Evolutionary conservation across 2,797 vertebrate genomes (phyloP).

Genomic region (Falco rusticolus): DNA sequence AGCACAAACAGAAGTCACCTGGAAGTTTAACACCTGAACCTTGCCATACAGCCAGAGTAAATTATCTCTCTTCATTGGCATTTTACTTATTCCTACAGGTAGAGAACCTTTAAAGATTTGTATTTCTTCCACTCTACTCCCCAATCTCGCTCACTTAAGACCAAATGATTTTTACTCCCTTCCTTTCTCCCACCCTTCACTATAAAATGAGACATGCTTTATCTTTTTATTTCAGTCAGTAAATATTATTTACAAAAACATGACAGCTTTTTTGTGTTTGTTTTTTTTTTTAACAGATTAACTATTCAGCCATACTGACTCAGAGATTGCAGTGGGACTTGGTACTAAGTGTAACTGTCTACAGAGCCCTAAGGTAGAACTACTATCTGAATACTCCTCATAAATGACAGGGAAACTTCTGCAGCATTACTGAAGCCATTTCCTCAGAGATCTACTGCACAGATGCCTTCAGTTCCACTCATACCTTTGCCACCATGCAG

Average conservation of each 20-base stretch:
- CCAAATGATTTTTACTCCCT: not conserved
- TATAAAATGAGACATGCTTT: not conserved
- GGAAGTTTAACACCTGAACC: not conserved
- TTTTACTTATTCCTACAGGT: not conserved
- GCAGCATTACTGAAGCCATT: not conserved
- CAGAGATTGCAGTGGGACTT: not conserved
- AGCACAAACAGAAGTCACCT: not conserved
- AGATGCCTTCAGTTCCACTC: not conserved
- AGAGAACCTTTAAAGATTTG: not conserved
- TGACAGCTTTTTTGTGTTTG: not conserved
- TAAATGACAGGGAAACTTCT: not conserved
- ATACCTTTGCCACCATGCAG: not conserved
- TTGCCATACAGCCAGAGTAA: not conserved
- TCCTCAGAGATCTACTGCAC: not conserved
- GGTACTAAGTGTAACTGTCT: not conserved
- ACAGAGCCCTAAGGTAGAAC: not conserved
- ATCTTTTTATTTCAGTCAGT: not conserved
- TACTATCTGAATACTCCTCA: not conserved
- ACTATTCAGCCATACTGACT: conserved; percentile 17
- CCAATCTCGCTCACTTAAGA: not conserved
- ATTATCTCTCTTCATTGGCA: not conserved
- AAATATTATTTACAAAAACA: not conserved
- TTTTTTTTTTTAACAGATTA: not conserved
- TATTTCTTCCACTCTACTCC: not conserved
- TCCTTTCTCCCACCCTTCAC: not conserved